Percentiles rank a stretch among this genome's conserved stretches.
These are phyloP conservation scores for Ladona fulva DNA, from an alignment of 1,140 invertebrate species.

Conservation along the genomic window DNA sequence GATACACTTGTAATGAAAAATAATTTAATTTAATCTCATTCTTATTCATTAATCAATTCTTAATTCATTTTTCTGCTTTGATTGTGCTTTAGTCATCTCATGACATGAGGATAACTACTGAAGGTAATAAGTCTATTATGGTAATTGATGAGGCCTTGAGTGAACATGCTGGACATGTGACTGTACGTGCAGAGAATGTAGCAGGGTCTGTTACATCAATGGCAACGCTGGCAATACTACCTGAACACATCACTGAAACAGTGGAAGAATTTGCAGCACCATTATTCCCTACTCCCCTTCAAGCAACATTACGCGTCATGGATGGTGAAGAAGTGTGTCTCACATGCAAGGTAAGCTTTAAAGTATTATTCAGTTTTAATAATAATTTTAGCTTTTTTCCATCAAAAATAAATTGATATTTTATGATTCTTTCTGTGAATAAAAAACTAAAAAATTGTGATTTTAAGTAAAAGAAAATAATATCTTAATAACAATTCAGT, in stretches of 20 bases:
- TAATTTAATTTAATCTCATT: not conserved
- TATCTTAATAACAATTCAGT: too few species aligned
- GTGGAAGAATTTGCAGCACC: constrained; percentile 45
- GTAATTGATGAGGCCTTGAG: constrained; percentile 64
- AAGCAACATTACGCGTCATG: constrained; percentile 76
- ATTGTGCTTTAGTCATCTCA: constrained; percentile 48
- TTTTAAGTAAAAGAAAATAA: too few species aligned
- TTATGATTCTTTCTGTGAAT: too few species aligned
- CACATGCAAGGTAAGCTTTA: constrained; percentile 51
- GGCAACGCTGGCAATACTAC: constrained; percentile 59
- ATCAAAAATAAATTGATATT: too few species aligned
- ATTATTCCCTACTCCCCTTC: constrained; percentile 36
- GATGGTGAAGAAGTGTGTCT: constrained; percentile 82
- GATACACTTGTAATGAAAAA: constrained; percentile 11
- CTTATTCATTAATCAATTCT: constrained; percentile 19
- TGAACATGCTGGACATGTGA: constrained; percentile 68
- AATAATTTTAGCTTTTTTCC: too few species aligned
- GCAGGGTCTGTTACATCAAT: constrained; percentile 75
- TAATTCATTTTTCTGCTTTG: constrained; percentile 22
- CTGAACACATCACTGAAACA: constrained; percentile 37
- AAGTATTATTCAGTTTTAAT: too few species aligned
- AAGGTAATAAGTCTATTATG: constrained; percentile 71
- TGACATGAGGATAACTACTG: constrained; percentile 58
- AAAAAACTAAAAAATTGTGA: too few species aligned
- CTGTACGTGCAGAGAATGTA: constrained; percentile 81